Conservation (phyloP, 1,140 invertebrate species). For the Hyles vespertilio region DNA sequence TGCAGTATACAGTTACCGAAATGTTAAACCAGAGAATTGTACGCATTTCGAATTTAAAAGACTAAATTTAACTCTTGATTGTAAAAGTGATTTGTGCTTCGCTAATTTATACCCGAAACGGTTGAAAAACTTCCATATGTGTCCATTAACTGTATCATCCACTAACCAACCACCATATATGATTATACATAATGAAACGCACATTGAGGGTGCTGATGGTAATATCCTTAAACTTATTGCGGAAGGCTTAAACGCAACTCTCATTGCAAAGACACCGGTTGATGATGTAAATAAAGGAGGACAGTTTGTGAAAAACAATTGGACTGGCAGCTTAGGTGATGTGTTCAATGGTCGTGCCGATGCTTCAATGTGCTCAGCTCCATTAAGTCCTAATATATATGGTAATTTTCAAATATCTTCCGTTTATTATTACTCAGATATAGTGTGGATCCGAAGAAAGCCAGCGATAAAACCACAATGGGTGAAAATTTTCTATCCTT, state of each 20-base stretch:
- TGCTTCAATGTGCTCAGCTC: constrained; percentile 39
- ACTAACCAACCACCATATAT: constrained; percentile 52
- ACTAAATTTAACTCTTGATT: constrained; percentile 23
- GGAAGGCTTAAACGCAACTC: constrained; percentile 40
- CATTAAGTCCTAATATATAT: constrained; percentile 37
- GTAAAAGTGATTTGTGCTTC: constrained; percentile 35
- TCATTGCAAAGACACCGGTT: constrained; percentile 28
- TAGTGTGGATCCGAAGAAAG: constrained; percentile 43
- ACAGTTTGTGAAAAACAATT: constrained; percentile 37
- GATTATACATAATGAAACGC: constrained; percentile 27
- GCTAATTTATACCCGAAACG: constrained; percentile 34
- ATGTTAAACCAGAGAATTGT: constrained; percentile 36
- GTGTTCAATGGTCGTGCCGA: constrained; percentile 38
- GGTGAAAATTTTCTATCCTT: constrained; percentile 48
- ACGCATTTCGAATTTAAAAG: constrained; percentile 25
- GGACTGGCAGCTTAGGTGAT: constrained; percentile 53
- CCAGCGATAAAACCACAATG: constrained; percentile 34
- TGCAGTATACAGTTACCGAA: constrained; percentile 32
- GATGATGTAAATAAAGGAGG: constrained; percentile 28
- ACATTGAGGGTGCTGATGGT: constrained; percentile 36
- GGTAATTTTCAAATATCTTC: constrained; percentile 53
- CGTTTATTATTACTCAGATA: constrained; percentile 49
- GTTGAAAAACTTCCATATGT: constrained; percentile 38
- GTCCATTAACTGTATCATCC: constrained; percentile 41
- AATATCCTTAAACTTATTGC: constrained; percentile 37